Evolutionary conservation across 2,113 vertebrate species (phyloP), one percentile per base, ranked within the genome.

Genomic region (Malurus alboscapulatus): DNA sequence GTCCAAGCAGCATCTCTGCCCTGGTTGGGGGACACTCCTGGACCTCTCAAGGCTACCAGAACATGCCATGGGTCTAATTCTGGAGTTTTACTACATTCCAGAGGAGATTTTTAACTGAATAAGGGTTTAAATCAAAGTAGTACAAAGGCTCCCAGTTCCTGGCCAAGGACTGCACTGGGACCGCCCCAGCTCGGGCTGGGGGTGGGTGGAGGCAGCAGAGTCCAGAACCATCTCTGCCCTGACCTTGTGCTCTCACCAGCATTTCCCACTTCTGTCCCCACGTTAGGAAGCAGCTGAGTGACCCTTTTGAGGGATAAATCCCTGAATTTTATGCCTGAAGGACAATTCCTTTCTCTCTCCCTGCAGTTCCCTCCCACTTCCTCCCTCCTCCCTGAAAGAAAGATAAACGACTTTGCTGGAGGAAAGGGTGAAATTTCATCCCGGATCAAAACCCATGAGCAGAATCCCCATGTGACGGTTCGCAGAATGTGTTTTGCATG

Each of bases 391-490:
- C 95, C 94, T 40, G 73, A 93, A 93, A 96, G 89, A 91, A 93
- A 96, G 93, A 95, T 72, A 84, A 90, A 96, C 3, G 93, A 95
- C 96, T 96, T 96, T 96, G 94, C 96, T 93, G 90, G 87, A 94
- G 94, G 95, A 96, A 95, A 95, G 94, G 93, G 96, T 96, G 95
- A 96, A 96, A 96, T 96, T 95, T 96, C 96, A 96, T 96, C 96
- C 95, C 0, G 1, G 93, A 96, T 96, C 95, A 94, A 96, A 96
- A n/a, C 82, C 85, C 87, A 84, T 3, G 93, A 95, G 94, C 82
- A 78, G 90, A 94, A 95, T 88, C 67, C 90, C 90, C 94, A 72
- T 71, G 68, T 93, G 94, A 96, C 61, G 81, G 77, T 40, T 87
- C 0, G 0, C 75, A 91, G 91, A 91, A 75, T 82, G 78, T 4